phyloP scores from a whole-genome alignment of 2,113 vertebrate genomes.

The Gymnarchus niloticus region DNA sequence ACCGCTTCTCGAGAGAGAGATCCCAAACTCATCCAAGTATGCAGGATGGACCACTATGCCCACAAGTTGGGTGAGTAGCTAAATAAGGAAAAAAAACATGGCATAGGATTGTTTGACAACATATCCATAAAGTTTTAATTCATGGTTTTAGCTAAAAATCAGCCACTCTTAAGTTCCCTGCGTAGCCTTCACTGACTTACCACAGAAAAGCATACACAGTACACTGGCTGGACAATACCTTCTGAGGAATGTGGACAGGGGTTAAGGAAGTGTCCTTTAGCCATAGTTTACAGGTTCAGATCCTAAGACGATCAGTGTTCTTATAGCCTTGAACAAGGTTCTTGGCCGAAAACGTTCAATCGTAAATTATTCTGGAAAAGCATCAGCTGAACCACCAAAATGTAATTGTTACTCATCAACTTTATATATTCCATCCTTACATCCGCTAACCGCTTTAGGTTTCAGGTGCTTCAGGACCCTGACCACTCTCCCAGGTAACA shows the following conservation, averaged over 20 bases:
- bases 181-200: background rate
- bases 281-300: too few relatives aligned
- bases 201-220: background rate
- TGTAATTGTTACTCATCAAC: too few relatives aligned
- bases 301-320: too few relatives aligned
- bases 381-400: too few relatives aligned
- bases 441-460: background rate
- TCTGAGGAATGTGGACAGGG: background rate
- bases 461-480: too few relatives aligned
- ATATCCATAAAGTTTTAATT: too few relatives aligned
- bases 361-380: too few relatives aligned
- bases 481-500: too few relatives aligned
- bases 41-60: background rate
- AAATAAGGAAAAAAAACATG: background rate
- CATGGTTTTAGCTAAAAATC: background rate
- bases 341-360: too few relatives aligned
- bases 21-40: background rate
- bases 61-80: background rate
- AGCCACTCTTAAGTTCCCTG: background rate
- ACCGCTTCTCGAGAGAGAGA: background rate
- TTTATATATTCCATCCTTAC: too few relatives aligned
- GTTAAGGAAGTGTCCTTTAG: too few relatives aligned
- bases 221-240: background rate
- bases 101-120: background rate
- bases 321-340: too few relatives aligned